These are phyloP conservation scores for Morone chrysops DNA, from an alignment of 2,113 vertebrate genomes.

Conservation along the genomic window DNA sequence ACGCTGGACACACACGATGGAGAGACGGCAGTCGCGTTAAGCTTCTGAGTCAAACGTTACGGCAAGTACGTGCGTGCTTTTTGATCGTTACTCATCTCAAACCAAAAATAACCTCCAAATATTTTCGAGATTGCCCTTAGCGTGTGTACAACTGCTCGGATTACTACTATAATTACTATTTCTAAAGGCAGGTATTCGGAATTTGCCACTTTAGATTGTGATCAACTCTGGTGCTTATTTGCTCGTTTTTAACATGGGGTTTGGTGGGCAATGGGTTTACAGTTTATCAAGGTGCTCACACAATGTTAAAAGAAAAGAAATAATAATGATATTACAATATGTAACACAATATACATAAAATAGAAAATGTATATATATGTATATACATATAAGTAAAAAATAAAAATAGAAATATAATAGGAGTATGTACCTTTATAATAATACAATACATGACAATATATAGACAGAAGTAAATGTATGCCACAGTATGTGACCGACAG, in stretches of 20 bases:
- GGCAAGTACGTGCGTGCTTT: conserved; percentile 16
- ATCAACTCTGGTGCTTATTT: neutral
- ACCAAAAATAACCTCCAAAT: neutral
- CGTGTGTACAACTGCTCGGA: neutral
- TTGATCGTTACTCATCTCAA: too few relatives aligned
- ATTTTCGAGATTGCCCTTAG: neutral
- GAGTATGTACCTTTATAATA: too few relatives aligned
- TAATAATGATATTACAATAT: too few relatives aligned
- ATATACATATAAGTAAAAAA: too few relatives aligned
- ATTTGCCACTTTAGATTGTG: neutral
- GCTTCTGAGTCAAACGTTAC: neutral
- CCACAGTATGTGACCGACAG: too few relatives aligned
- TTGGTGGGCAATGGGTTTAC: neutral
- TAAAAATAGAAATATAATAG: too few relatives aligned
- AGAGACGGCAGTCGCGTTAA: neutral
- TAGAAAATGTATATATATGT: too few relatives aligned
- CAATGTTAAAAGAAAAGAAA: too few relatives aligned
- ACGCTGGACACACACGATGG: conserved; percentile 8
- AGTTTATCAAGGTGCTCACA: too few relatives aligned
- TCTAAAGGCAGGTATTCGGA: neutral
- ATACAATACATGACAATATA: too few relatives aligned
- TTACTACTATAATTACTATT: neutral
- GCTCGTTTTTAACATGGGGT: neutral
- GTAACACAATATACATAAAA: too few relatives aligned
- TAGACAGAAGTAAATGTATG: too few relatives aligned